Evolutionary conservation across 2,113 vertebrate genomes (phyloP).

Genomic region (Ptilonorhynchus violaceus): DNA sequence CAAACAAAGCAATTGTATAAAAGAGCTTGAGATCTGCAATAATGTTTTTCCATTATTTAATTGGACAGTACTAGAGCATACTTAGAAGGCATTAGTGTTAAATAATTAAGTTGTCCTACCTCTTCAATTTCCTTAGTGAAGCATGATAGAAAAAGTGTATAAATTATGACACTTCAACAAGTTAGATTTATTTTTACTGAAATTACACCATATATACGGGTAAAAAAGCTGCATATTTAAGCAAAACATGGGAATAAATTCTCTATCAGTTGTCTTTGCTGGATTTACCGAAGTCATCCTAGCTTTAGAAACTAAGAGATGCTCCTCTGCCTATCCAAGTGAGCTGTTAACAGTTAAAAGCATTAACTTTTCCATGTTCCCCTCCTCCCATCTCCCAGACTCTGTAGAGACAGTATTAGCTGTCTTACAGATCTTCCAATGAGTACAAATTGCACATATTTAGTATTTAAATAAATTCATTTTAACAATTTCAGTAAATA

Average conservation of each 20-base stretch:
- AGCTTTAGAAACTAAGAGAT: conserved; percentile 15
- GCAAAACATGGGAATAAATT: conserved; percentile 14
- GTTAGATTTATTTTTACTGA: conserved; percentile 62
- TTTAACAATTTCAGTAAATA: conserved; percentile 44
- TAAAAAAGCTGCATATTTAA: conserved; percentile 18
- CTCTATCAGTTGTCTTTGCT: background rate
- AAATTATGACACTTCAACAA: conserved; percentile 81
- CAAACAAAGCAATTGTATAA: conserved; percentile 59
- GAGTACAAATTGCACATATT: background rate
- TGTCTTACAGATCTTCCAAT: background rate
- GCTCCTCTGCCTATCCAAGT: background rate
- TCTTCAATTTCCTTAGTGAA: conserved; percentile 98
- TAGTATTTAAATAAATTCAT: background rate
- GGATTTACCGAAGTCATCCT: background rate
- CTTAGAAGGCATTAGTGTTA: conserved; percentile 56
- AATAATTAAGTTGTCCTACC: conserved; percentile 89
- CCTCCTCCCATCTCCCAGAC: background rate
- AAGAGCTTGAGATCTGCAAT: conserved; percentile 49
- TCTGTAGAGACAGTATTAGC: background rate
- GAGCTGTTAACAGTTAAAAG: background rate
- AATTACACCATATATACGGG: conserved; percentile 72
- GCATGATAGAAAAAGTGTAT: conserved; percentile 91
- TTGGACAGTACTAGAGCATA: conserved; percentile 51
- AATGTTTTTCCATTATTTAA: conserved; percentile 44
- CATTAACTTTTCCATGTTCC: background rate